Base-by-base conservation (phyloP, 1,140 invertebrate genomes). In the Nephila pilipes region DNA sequence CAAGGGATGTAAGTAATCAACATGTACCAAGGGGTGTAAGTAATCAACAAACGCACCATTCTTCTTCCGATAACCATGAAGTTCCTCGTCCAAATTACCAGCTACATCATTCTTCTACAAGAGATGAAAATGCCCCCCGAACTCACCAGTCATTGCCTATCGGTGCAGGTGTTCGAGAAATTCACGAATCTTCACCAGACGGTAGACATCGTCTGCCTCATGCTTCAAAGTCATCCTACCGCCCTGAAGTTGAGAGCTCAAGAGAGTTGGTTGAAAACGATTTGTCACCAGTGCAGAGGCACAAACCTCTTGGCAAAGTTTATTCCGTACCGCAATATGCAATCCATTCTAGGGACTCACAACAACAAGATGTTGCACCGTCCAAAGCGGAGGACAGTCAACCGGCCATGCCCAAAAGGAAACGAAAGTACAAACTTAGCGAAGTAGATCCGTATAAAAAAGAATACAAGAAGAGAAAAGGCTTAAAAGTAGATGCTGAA, bases 391-490 rank as follows among this genome's bases (percentile, higher is more conserved):
- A 29, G 38, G 54, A 18, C n/a, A 85, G 25, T 85, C 81, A 85
- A 29, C 38, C 38, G 12, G 46, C 25, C 0, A 16, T 14, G n/a
- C 10, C 46, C 18, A 55, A 29, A 5, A 18, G 81, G 12, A 46
- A 25, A 57, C 81, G 20, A 55, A 85, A 38, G 8, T 85, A 85
- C 4, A 54, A 85, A 12, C 81, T 57, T 25, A 85, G 46, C 10
- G 81, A 85, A 85, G 46, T 85, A 14, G 54, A 57, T 12, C 81
- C 81, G 3, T 20, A 54, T 22, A 85, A 85, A 25, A 85, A 85
- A 16, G n/a, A 16, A 25, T 25, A 22, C 1, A 87, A 87, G n/a
- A 87, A 87, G 57, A 29, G 58, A 25, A 87, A 87, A 60, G 10
- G 29, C 2, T 8, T 60, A 32, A 87, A 63, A 60, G 29, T 16